These are phyloP conservation scores for Synchiropus splendidus DNA, from an alignment of 2,113 vertebrate genomes.

Conservation along the genomic window DNA sequence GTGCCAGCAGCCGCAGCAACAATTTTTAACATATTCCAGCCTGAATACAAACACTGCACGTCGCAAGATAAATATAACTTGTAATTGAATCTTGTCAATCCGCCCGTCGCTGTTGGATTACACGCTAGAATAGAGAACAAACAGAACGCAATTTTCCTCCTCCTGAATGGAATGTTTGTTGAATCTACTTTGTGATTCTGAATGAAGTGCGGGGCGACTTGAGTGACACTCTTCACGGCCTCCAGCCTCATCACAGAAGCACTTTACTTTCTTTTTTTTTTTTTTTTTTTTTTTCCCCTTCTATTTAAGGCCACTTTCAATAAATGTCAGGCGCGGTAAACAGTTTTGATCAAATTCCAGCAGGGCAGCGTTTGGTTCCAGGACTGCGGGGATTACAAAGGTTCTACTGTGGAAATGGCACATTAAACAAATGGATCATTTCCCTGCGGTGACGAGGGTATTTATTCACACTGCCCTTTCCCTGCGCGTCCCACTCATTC, in stretches of 20 bases:
- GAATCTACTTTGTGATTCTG: no score
- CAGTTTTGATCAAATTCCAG: conserved; percentile 61
- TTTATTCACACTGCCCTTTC: conserved; percentile 57
- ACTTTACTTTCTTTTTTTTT: conserved; percentile 59
- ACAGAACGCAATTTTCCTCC: no score
- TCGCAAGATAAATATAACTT: no score
- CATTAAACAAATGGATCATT: conserved; percentile 55
- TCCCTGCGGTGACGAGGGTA: conserved; percentile 41
- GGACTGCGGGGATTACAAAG: conserved; percentile 38
- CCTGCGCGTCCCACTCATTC: conserved; percentile 22
- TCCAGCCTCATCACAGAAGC: conserved; percentile 60
- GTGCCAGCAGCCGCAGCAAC: no score
- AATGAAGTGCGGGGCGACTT: no score
- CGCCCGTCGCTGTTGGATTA: no score
- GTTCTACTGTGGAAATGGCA: conserved; percentile 46
- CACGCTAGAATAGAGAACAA: no score
- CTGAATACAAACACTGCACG: no score
- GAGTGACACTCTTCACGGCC: conserved; percentile 35
- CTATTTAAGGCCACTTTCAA: conserved; percentile 69
- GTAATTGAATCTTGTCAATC: no score
- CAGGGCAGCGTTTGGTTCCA: conserved; percentile 35
- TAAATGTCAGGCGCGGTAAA: conserved; percentile 69
- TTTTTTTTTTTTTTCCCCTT: conserved; percentile 27
- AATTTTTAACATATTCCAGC: no score
- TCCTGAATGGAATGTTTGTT: no score